Evolutionary conservation across 1,140 invertebrate species (phyloP), one percentile per base, ranked within the genome.

Genomic region (Dysdera silvatica): DNA sequence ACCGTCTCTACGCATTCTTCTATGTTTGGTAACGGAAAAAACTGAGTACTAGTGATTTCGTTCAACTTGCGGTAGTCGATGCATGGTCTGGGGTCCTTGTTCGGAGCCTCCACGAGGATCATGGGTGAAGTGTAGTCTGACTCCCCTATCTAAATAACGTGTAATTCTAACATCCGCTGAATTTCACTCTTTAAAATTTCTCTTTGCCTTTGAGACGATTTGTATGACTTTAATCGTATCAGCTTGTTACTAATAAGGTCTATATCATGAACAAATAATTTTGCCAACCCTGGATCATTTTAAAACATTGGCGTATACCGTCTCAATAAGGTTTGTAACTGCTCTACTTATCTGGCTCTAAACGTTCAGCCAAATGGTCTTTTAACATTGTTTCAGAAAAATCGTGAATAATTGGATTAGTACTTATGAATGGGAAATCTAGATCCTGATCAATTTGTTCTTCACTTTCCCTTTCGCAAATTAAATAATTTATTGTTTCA

Each of bases 51-150:
- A 0, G 74, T 80, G 0, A 59, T 71, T 59, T 16, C 6, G 66
- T 82, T 82, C 23, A 82, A 53, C 23, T 54, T 32, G 20, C 79
- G 35, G 66, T 74, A 82, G 67, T 82, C 78, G 0, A 80, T 61
- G 65, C 74, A 79, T 5, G 51, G 51, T 18, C 29, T 5, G 6
- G 29, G 29, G 18, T 53, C 31, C n/a, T 20, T 3, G 8, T 18
- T 33, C 24, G 29, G 1, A 1, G 4, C 23, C 37, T 53, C 51
- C 7, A 53, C 3, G 14, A 33, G 24, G 23, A 53, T 4, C 26
- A 53, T 33, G 8, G 6, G 4, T 6, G 4, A 33, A 33, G 51
- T 33, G 24, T 4, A 53, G 10, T 53, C 51, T 4, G 51, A 33
- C 20, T 33, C 51, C 1, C 6, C 3, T 8, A 53, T 33, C 23